These are phyloP conservation scores for Eclectus roratus DNA, from an alignment of 2,113 vertebrate genomes.

Conservation along the genomic window DNA sequence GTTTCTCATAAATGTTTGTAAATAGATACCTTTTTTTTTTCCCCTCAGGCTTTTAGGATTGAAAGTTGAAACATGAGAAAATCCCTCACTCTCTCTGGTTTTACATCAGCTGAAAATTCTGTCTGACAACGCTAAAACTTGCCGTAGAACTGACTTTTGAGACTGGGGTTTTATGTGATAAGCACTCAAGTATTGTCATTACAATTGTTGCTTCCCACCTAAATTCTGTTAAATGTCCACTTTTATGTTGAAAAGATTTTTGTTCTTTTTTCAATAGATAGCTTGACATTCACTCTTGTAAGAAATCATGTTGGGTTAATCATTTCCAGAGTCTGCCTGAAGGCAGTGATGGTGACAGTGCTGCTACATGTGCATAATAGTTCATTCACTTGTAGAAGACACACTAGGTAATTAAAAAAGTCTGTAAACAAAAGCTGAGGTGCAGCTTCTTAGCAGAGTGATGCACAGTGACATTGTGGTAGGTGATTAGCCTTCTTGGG, in stretches of 20 bases:
- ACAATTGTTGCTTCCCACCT: background rate
- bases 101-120: background rate
- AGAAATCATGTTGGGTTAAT: background rate
- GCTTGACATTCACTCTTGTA: background rate
- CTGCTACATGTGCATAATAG: background rate
- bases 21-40: background rate
- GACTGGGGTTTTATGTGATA: background rate
- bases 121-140: background rate
- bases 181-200: background rate
- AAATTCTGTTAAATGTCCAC: background rate
- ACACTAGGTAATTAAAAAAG: background rate
- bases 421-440: slow-evolving; percentile 31
- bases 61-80: background rate
- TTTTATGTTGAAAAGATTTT: background rate
- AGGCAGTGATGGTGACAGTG: background rate
- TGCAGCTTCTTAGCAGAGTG: background rate
- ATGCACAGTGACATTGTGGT: background rate
- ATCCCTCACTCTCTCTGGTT: background rate
- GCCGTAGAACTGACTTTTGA: background rate
- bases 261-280: background rate
- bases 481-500: slow-evolving; percentile 14
- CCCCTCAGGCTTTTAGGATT: background rate
- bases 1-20: background rate
- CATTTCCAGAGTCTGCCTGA: background rate
- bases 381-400: background rate